These are phyloP conservation scores for Anguilla japonica DNA, from an alignment of 2,113 vertebrate species.

Conservation along the genomic window DNA sequence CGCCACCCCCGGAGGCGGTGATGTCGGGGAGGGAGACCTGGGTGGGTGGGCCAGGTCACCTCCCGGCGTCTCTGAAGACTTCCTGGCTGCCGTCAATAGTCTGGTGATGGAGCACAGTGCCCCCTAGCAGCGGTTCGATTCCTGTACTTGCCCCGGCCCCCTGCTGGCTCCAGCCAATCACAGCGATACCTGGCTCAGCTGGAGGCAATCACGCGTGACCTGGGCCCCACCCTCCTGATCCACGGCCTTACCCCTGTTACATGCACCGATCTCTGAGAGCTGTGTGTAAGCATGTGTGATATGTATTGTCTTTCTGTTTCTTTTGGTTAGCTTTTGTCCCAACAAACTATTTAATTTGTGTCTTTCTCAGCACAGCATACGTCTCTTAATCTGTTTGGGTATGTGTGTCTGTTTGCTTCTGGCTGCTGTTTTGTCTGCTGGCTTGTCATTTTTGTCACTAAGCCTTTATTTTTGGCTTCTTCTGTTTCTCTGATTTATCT, in stretches of 20 bases:
- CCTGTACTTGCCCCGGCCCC: constrained; percentile 79
- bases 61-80: constrained; percentile 50
- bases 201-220: constrained; percentile 71
- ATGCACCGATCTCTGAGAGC: constrained; percentile 82
- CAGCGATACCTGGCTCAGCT: constrained; percentile 76
- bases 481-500: background rate
- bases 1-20: constrained; percentile 21
- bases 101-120: constrained; percentile 48
- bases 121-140: constrained; percentile 71
- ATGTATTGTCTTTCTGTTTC: background rate
- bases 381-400: background rate
- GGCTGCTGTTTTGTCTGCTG: background rate
- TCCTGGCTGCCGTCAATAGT: constrained; percentile 56
- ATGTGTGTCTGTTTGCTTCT: background rate
- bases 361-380: background rate
- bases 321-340: background rate
- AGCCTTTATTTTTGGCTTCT: background rate
- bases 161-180: constrained; percentile 66
- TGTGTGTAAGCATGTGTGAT: background rate
- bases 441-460: background rate
- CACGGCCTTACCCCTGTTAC: constrained; percentile 87
- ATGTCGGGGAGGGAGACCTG: constrained; percentile 15
- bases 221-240: constrained; percentile 83
- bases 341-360: background rate
- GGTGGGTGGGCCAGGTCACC: constrained; percentile 14